Conservation (phyloP, 1,140 invertebrate genomes). For the Battus philenor region DNA sequence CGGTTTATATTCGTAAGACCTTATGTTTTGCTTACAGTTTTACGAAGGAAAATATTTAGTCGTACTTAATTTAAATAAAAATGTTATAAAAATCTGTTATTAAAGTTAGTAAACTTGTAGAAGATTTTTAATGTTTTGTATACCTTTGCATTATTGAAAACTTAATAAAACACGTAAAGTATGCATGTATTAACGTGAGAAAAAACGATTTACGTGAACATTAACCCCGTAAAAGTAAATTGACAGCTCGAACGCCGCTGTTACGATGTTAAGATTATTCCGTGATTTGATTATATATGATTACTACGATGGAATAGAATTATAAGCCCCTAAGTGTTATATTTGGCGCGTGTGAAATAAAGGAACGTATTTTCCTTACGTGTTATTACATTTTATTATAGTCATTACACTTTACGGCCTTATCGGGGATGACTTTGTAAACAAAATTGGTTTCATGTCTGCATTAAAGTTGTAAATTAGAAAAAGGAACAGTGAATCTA, state of each 20-base stretch:
- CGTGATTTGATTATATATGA: constrained; percentile 40
- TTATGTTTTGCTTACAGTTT: too few relatives aligned
- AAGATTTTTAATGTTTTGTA: too few relatives aligned
- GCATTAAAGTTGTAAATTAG: not conserved
- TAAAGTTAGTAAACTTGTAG: too few relatives aligned
- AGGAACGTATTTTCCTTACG: constrained; percentile 26
- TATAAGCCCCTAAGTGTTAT: constrained; percentile 29
- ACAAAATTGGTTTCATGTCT: too few relatives aligned
- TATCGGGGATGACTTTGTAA: constrained; percentile 14
- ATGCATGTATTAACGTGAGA: constrained; percentile 10
- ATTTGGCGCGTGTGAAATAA: constrained; percentile 41
- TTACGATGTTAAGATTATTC: constrained; percentile 25
- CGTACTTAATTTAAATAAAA: too few relatives aligned
- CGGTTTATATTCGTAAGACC: too few relatives aligned
- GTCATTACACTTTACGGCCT: constrained; percentile 27
- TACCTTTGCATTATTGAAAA: too few relatives aligned
- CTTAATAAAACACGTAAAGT: too few relatives aligned
- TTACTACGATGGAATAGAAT: constrained; percentile 34
- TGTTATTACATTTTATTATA: constrained; percentile 31
- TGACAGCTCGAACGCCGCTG: constrained; percentile 22
- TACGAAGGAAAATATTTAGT: too few relatives aligned
- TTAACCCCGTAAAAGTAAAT: constrained; percentile 17
- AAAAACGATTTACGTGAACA: constrained; percentile 21
- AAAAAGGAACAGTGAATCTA: too few relatives aligned
- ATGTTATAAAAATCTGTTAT: too few relatives aligned